phyloP scores from a whole-genome alignment of 2,113 vertebrate genomes.

The Crotalus horridus region DNA sequence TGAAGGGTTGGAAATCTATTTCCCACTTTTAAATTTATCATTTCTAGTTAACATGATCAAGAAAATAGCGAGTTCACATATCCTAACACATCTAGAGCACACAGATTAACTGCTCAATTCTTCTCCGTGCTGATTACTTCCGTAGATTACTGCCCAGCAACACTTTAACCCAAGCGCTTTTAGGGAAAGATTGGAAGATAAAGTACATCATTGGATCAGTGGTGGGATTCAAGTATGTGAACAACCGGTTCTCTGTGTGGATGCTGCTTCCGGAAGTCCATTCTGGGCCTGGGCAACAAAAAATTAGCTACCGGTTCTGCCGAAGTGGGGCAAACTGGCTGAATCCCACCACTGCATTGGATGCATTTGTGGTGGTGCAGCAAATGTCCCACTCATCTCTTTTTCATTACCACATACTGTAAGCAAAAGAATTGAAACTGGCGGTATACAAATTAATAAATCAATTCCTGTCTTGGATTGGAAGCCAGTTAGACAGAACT shows the following conservation, averaged over 20 bases:
- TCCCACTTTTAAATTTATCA: not conserved
- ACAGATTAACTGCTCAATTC: not conserved
- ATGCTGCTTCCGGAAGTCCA: no score
- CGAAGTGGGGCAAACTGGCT: no score
- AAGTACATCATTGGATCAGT: not conserved
- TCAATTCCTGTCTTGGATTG: not conserved
- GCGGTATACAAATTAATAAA: not conserved
- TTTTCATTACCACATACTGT: not conserved
- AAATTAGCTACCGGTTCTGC: no score
- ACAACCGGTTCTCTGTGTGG: no score
- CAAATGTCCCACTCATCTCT: not conserved
- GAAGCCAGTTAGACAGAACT: not conserved
- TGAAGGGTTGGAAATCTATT: not conserved
- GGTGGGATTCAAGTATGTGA: no score
- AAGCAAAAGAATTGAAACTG: not conserved
- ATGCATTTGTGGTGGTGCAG: not conserved
- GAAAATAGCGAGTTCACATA: not conserved
- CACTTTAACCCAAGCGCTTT: not conserved
- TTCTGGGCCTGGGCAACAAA: no score
- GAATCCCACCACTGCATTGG: not conserved
- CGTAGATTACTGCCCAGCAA: not conserved
- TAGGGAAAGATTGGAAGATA: not conserved
- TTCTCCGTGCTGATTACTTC: not conserved
- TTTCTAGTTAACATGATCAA: not conserved
- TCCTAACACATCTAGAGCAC: not conserved